Conservation (phyloP, 2,888 invertebrate genomes). For the Nomada fucata region DNA sequence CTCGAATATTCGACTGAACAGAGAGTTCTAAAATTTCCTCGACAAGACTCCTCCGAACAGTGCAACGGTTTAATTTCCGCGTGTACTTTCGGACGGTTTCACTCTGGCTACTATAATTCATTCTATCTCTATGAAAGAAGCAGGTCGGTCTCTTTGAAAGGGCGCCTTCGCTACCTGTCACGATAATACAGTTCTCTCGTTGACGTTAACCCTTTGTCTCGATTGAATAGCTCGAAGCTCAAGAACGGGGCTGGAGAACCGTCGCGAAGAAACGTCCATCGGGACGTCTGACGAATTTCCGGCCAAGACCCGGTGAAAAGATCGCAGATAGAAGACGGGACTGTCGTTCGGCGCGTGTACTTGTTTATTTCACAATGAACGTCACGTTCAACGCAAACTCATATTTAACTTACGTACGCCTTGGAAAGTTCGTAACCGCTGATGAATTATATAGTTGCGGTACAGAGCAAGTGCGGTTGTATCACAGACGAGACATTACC, state of each 20-base stretch:
- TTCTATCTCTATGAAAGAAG: background rate
- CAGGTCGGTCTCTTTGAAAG: slow-evolving; percentile 11
- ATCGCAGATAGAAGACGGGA: background rate
- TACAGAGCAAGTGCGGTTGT: no score
- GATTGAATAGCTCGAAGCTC: slow-evolving; percentile 34
- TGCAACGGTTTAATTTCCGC: slow-evolving; percentile 78
- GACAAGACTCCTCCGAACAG: slow-evolving; percentile 58
- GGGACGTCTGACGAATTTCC: slow-evolving; percentile 29
- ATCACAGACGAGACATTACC: no score
- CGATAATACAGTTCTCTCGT: slow-evolving; percentile 48
- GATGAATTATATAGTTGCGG: slow-evolving; percentile 11
- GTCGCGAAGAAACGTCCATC: slow-evolving; percentile 34
- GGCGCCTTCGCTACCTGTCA: slow-evolving; percentile 7
- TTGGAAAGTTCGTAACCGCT: background rate
- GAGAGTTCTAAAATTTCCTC: slow-evolving; percentile 6
- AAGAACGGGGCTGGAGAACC: slow-evolving; percentile 13
- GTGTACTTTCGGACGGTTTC: slow-evolving; percentile 47
- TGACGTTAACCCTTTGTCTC: slow-evolving; percentile 58
- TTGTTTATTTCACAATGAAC: slow-evolving; percentile 1
- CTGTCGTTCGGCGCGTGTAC: background rate
- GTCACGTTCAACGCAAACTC: slow-evolving; percentile 4
- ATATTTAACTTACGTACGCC: background rate
- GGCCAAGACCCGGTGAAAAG: background rate
- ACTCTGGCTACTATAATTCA: background rate
- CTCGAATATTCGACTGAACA: slow-evolving; percentile 32